phyloP scores from a whole-genome alignment of 2,888 invertebrate genomes.

The Drosophila acutilabella region DNA sequence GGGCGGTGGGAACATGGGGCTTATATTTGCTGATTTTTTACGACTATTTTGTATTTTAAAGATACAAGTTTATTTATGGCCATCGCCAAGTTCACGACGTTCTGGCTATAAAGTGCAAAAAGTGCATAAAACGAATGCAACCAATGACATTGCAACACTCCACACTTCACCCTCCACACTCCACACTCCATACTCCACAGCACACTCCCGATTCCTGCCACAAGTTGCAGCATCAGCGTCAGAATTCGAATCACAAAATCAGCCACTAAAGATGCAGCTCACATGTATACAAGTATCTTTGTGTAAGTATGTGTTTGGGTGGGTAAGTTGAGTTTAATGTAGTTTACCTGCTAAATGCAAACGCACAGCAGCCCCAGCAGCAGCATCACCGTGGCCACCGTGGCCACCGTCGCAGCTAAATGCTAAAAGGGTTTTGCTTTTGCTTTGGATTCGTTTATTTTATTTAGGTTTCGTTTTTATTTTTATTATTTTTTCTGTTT shows the following conservation, averaged over 20 bases:
- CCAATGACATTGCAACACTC: slow-evolving; percentile 76
- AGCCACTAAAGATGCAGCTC: slow-evolving; percentile 71
- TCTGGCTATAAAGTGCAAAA: slow-evolving; percentile 73
- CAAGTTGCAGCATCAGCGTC: slow-evolving; percentile 68
- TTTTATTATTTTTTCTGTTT: slow-evolving; percentile 13
- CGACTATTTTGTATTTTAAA: slow-evolving; percentile 78
- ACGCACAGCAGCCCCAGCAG: slow-evolving; percentile 41
- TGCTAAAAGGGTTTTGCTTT: slow-evolving; percentile 78
- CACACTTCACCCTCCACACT: slow-evolving; percentile 38
- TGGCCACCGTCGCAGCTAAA: slow-evolving; percentile 74
- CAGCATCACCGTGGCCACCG: slow-evolving; percentile 51
- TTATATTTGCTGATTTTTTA: slow-evolving; percentile 75
- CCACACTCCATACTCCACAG: slow-evolving; percentile 48
- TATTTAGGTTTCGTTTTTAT: slow-evolving; percentile 42
- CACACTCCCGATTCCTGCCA: slow-evolving; percentile 9
- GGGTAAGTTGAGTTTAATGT: slow-evolving; percentile 76
- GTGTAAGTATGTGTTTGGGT: slow-evolving; percentile 42
- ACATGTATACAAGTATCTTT: slow-evolving; percentile 19
- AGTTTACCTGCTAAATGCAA: slow-evolving; percentile 78
- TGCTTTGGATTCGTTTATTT: slow-evolving; percentile 62
- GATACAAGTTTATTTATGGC: slow-evolving; percentile 79
- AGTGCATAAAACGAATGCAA: slow-evolving; percentile 73
- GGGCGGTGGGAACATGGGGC: slow-evolving; percentile 32
- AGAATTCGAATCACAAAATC: slow-evolving; percentile 73
- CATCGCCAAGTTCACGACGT: slow-evolving; percentile 59